Percentiles rank a stretch among this genome's conserved stretches.
Evolutionary conservation across 2,113 vertebrate genomes (phyloP).

Genomic region (Drymodes brunneopygia): DNA sequence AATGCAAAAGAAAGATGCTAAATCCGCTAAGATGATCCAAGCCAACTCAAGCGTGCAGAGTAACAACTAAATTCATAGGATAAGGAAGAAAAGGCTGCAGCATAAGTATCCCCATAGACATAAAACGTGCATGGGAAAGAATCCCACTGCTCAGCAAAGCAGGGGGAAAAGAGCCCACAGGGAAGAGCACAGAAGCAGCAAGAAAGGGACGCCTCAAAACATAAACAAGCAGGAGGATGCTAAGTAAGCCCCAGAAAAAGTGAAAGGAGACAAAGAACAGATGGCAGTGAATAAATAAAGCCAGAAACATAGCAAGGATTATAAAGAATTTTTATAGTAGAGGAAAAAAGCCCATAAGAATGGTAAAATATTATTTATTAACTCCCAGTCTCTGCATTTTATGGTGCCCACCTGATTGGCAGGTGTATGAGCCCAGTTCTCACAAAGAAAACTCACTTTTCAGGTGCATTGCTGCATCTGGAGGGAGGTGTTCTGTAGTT

Average conservation of each 20-base stretch:
- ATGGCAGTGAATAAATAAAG: constrained; percentile 10
- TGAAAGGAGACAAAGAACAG: constrained; percentile 26
- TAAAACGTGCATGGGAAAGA: neutral
- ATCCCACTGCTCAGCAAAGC: neutral
- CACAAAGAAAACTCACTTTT: neutral
- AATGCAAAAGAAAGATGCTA: neutral
- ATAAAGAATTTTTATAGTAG: neutral
- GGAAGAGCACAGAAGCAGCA: neutral
- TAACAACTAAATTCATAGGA: neutral
- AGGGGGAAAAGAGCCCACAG: neutral
- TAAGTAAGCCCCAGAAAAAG: neutral
- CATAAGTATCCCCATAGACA: neutral
- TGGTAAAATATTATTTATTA: constrained; percentile 13
- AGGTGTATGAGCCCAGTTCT: neutral
- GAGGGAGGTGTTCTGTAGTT: neutral
- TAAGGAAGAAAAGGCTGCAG: neutral
- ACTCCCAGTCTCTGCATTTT: neutral
- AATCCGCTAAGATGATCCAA: neutral
- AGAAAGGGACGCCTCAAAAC: neutral
- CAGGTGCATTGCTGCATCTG: neutral
- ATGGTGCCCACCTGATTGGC: neutral
- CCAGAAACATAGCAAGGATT: constrained; percentile 14
- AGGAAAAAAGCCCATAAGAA: neutral
- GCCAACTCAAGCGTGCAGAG: neutral
- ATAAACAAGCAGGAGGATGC: neutral